Evolutionary conservation across 2,888 invertebrate genomes (phyloP).

Genomic region (Brachypterus glaber): DNA sequence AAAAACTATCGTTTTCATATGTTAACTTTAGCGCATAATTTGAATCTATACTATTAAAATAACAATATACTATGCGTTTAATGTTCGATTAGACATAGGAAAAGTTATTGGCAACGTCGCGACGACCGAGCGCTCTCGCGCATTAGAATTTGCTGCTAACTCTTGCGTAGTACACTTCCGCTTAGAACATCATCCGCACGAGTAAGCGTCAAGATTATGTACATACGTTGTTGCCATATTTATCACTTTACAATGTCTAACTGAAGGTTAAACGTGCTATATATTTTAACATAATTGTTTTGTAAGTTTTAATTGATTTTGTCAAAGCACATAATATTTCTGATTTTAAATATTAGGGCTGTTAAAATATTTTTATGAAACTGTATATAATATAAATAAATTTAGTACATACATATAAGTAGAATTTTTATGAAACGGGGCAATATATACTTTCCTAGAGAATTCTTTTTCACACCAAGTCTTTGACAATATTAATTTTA

Average conservation of each 20-base stretch:
- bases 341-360: constrained; percentile 18
- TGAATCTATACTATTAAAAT: too few relatives aligned
- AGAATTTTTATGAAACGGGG: constrained; percentile 9
- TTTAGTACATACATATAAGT: constrained; percentile 4
- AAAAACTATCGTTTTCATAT: too few relatives aligned
- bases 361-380: constrained; percentile 12
- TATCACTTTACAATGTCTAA: constrained; percentile 1
- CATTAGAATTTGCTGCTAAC: too few relatives aligned
- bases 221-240: not conserved
- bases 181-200: too few relatives aligned
- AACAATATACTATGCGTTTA: too few relatives aligned
- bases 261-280: not conserved
- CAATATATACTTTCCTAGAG: constrained; percentile 13
- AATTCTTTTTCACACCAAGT: constrained; percentile 13
- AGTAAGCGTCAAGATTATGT: too few relatives aligned
- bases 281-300: not conserved
- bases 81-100: too few relatives aligned
- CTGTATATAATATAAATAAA: constrained; percentile 14
- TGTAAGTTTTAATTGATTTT: constrained; percentile 15
- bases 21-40: too few relatives aligned
- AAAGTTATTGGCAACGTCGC: too few relatives aligned
- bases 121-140: too few relatives aligned
- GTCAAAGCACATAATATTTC: constrained; percentile 17
- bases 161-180: too few relatives aligned
- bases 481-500: constrained; percentile 18